Evolutionary conservation across 2,888 invertebrate species (phyloP), one percentile per base, ranked within the genome.

Genomic region (Dryadula phaetusa): DNA sequence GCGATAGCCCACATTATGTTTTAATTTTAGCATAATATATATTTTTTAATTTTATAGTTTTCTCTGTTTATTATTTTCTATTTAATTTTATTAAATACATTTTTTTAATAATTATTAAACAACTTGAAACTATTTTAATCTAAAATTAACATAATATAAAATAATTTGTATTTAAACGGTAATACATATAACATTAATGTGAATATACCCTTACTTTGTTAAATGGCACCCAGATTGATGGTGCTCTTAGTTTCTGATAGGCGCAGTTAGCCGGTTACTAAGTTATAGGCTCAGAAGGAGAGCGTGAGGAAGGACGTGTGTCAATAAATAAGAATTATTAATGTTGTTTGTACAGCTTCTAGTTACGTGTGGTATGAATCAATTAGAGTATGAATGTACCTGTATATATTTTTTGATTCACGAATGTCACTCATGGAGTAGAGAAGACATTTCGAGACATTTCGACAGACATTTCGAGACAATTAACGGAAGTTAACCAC

Each of bases 161-260:
- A 2, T 25, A 52, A 52, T 18, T 52, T 52, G 5, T 16, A 16
- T 52, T 52, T 32, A 52, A 3, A n/a, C 16, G 1, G 28, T n/a
- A 52, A 52, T 3, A n/a, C 40, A 22, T 4, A 14, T 10, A 22
- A 40, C 4, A 2, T 56, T n/a, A 22, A 2, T 58, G 58, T 66
- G 53, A 22, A 64, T 14, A 25, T 22, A 42, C 7, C 69, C 64
- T 69, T 37, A 66, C 66, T 73, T 68, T 68, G 72, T 73, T 74
- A 77, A 77, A 73, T 73, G 74, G 71, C 66, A 58, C 32, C 65
- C 69, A 62, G 75, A 76, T 77, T 74, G 76, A 78, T 77, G 74
- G 69, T 56, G 70, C 73, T 71, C 68, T 71, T 63, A 52, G 53
- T 20, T 40, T 42, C 62, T 67, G 67, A 67, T 67, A 67, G 52